phyloP scores from a whole-genome alignment of 2,888 invertebrate genomes.

The Hypomecis punctinalis region DNA sequence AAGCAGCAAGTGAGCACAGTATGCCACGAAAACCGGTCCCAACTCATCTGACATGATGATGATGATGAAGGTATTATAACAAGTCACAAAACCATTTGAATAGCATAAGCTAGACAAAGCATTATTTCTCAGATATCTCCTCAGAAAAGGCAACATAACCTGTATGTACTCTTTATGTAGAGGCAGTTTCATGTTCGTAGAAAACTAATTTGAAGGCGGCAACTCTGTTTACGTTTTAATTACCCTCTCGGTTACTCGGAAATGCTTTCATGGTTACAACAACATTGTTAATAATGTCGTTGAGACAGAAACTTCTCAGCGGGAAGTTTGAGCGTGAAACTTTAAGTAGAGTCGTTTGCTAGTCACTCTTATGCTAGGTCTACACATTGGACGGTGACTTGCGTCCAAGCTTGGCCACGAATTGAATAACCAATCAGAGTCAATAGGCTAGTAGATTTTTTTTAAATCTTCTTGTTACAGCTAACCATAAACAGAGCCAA shows the following conservation, averaged over 20 bases:
- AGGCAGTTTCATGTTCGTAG: constrained; percentile 6
- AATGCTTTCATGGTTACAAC: constrained; percentile 29
- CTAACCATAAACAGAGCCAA: too few relatives aligned
- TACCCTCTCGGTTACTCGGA: constrained; percentile 20
- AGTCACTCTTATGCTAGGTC: constrained; percentile 4
- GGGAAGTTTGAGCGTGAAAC: constrained; percentile 29
- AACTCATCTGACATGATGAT: too few relatives aligned
- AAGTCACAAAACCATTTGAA: too few relatives aligned
- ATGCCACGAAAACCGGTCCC: too few relatives aligned
- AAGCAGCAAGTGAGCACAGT: too few relatives aligned
- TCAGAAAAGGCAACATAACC: neutral
- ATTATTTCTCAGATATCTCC: too few relatives aligned
- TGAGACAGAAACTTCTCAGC: constrained; percentile 27
- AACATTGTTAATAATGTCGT: constrained; percentile 27
- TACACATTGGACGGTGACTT: constrained; percentile 13
- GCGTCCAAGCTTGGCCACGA: neutral
- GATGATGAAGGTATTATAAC: too few relatives aligned
- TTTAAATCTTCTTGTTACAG: too few relatives aligned
- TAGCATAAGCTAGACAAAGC: too few relatives aligned
- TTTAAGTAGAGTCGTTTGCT: constrained; percentile 24
- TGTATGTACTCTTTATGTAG: neutral
- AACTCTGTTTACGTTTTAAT: constrained; percentile 21
- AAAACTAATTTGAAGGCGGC: constrained; percentile 26
- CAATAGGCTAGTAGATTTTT: too few relatives aligned
- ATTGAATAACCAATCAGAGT: too few relatives aligned